Conservation (phyloP, 1,140 invertebrate species). For the Solenopsis fugax region DNA sequence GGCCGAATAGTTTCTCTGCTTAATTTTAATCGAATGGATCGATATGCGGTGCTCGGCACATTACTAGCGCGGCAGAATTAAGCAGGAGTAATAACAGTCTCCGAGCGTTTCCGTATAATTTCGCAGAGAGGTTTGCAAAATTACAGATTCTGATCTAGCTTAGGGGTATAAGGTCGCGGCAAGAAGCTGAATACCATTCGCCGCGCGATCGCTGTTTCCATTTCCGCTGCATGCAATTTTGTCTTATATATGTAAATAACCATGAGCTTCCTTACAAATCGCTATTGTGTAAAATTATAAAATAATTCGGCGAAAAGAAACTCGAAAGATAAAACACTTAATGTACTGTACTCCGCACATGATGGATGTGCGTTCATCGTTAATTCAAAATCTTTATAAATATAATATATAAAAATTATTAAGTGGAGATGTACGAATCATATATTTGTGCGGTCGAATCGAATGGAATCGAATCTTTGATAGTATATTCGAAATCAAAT, state of each 20-base stretch:
- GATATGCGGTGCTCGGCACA: background rate
- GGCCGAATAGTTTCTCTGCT: conserved; percentile 25
- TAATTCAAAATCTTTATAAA: no score
- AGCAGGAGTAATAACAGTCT: conserved; percentile 39
- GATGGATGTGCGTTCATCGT: no score
- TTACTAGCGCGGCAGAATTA: conserved; percentile 39
- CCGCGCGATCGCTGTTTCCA: background rate
- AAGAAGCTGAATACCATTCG: background rate
- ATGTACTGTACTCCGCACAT: no score
- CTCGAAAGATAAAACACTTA: background rate
- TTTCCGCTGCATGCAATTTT: background rate
- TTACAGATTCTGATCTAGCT: conserved; percentile 38
- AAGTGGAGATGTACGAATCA: no score
- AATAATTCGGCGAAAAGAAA: background rate
- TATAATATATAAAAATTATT: no score
- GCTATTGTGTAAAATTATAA: background rate
- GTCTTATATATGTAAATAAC: background rate
- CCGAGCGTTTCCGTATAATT: background rate
- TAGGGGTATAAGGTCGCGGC: background rate
- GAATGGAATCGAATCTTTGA: no score
- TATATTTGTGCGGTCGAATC: no score
- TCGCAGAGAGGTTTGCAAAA: conserved; percentile 39
- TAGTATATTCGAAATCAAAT: no score
- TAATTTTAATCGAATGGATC: conserved; percentile 52
- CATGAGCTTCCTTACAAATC: background rate